These are phyloP conservation scores for Sphaeramia orbicularis DNA, from an alignment of 2,797 vertebrate genomes.

Conservation along the genomic window DNA sequence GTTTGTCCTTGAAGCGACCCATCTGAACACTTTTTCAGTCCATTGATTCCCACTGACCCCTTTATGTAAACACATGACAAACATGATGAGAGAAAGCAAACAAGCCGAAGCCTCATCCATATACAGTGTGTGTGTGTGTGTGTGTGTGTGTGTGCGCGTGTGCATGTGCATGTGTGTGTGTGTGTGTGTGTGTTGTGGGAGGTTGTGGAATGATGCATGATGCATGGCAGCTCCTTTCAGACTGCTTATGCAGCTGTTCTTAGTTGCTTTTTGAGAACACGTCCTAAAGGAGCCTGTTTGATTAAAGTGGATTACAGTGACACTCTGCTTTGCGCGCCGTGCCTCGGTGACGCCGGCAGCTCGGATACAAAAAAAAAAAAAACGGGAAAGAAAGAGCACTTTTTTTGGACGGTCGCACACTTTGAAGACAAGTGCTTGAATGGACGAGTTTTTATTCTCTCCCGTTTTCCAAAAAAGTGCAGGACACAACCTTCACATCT, in stretches of 20 bases:
- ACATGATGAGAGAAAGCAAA: constrained; percentile 58
- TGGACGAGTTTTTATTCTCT: constrained; percentile 23
- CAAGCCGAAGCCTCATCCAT: constrained; percentile 55
- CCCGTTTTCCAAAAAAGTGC: background rate
- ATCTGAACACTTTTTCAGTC: constrained; percentile 45
- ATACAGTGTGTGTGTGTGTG: constrained; percentile 27
- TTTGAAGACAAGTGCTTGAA: constrained; percentile 50
- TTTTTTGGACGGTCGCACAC: constrained; percentile 42
- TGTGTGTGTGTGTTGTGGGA: background rate
- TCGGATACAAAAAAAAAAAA: background rate
- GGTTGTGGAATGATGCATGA: constrained; percentile 62
- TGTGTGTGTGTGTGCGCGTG: background rate
- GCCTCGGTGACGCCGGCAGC: constrained; percentile 26
- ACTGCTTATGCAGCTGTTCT: constrained; percentile 71
- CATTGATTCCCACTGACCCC: constrained; percentile 60
- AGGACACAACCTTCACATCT: constrained; percentile 29
- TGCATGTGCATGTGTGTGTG: no score
- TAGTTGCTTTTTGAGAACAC: constrained; percentile 48
- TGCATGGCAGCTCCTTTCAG: constrained; percentile 55
- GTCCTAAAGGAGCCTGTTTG: constrained; percentile 69
- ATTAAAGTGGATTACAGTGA: constrained; percentile 79
- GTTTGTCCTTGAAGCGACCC: constrained; percentile 54
- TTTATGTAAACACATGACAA: constrained; percentile 66
- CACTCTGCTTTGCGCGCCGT: constrained; percentile 65
- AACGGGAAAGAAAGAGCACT: constrained; percentile 48